Conservation (phyloP, 2,113 vertebrate species). For the Corythornis vintsioides region DNA sequence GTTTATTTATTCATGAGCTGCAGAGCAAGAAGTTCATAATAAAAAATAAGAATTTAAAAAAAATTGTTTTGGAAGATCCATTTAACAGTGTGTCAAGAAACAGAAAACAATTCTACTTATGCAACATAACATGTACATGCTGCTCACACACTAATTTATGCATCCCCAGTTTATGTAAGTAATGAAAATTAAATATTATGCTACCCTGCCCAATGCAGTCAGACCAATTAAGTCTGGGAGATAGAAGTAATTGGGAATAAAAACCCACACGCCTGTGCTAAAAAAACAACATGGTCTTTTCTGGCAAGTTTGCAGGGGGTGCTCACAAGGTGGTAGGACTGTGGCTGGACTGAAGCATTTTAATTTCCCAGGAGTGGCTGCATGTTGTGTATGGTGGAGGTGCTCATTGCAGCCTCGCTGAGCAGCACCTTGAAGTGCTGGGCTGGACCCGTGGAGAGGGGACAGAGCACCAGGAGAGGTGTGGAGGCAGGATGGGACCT, state of each 20-base stretch:
- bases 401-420: too few species aligned
- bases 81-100: not conserved
- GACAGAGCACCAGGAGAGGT: not conserved
- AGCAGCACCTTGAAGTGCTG: too few species aligned
- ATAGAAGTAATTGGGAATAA: too few species aligned
- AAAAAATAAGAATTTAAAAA: not conserved
- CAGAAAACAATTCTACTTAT: not conserved
- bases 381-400: too few species aligned
- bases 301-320: too few species aligned
- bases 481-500: not conserved
- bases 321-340: too few species aligned
- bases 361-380: too few species aligned
- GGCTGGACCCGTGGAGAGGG: not conserved
- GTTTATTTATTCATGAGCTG: slow-evolving; percentile 38
- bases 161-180: slow-evolving; percentile 2
- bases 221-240: too few species aligned
- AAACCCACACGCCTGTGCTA: too few species aligned
- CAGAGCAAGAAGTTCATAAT: not conserved
- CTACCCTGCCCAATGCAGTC: too few species aligned
- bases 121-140: not conserved
- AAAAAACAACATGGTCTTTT: too few species aligned
- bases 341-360: too few species aligned
- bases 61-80: slow-evolving; percentile 3
- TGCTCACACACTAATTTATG: not conserved
- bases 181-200: not conserved